Evolutionary conservation across 2,888 invertebrate genomes (phyloP).

Genomic region (Caenorhabditis plicata): DNA sequence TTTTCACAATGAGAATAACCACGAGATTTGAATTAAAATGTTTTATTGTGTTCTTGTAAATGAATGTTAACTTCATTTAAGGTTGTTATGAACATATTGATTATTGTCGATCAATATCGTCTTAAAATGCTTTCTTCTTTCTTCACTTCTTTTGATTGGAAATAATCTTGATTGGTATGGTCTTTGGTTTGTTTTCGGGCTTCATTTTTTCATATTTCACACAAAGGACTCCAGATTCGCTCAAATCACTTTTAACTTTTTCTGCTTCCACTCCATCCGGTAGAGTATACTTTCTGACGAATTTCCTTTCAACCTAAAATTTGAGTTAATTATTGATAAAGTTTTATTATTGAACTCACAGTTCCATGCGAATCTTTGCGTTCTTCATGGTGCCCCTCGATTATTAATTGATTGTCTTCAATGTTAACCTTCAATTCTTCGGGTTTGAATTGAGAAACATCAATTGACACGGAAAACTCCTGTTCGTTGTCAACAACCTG

Average conservation of each 20-base stretch:
- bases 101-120: too few relatives aligned
- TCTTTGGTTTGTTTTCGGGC: slow-evolving; percentile 29
- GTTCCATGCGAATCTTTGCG: slow-evolving; percentile 51
- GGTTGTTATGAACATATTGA: too few relatives aligned
- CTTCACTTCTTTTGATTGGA: too few relatives aligned
- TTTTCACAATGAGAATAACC: too few relatives aligned
- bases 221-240: slow-evolving; percentile 50
- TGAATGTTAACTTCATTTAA: too few relatives aligned
- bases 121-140: too few relatives aligned
- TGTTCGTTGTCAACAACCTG: slow-evolving; percentile 42
- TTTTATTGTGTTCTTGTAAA: too few relatives aligned
- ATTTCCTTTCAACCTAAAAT: slow-evolving; percentile 49
- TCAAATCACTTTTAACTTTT: slow-evolving; percentile 48
- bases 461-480: slow-evolving; percentile 46
- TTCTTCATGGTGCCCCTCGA: slow-evolving; percentile 56
- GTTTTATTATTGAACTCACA: slow-evolving; percentile 13
- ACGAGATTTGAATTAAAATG: too few relatives aligned
- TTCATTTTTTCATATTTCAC: slow-evolving; percentile 50
- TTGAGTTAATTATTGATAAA: not conserved
- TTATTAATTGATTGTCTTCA: slow-evolving; percentile 50
- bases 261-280: slow-evolving; percentile 49
- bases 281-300: slow-evolving; percentile 52
- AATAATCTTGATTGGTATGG: slow-evolving; percentile 43
- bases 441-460: slow-evolving; percentile 56
- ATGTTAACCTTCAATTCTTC: slow-evolving; percentile 58